Conservation (phyloP, 2,888 invertebrate genomes). For the Papilio demoleus region DNA sequence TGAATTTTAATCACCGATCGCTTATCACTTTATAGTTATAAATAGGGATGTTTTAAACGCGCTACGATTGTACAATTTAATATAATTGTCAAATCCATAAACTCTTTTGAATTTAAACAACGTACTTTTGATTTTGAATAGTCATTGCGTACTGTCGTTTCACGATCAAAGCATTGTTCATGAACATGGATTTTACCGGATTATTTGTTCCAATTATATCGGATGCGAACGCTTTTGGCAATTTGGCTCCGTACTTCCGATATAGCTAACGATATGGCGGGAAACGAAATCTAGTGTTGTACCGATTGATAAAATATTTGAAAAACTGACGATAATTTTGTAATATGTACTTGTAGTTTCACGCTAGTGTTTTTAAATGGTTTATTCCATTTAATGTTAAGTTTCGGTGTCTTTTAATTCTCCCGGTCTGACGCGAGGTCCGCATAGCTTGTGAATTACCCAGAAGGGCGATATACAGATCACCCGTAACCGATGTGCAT, state of each 20-base stretch:
- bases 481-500: too few relatives aligned
- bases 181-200: conserved; percentile 30
- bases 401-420: too few relatives aligned
- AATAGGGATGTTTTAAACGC: too few relatives aligned
- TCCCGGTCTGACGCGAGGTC: too few relatives aligned
- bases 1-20: too few relatives aligned
- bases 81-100: conserved; percentile 22
- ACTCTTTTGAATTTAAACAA: not conserved
- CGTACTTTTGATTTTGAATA: conserved; percentile 3
- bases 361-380: too few relatives aligned
- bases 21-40: too few relatives aligned
- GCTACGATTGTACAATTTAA: too few relatives aligned
- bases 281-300: conserved; percentile 1
- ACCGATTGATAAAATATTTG: not conserved
- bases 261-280: conserved; percentile 11
- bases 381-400: too few relatives aligned
- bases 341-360: not conserved
- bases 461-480: too few relatives aligned
- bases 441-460: too few relatives aligned
- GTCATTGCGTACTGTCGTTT: conserved; percentile 12
- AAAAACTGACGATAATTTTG: not conserved
- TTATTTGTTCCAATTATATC: conserved; percentile 34
- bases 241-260: conserved; percentile 22
- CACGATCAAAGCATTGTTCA: conserved; percentile 28
- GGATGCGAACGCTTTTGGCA: conserved; percentile 12